These are phyloP conservation scores for Lepidurus arcticus DNA, from an alignment of 1,140 invertebrate species.

Conservation along the genomic window DNA sequence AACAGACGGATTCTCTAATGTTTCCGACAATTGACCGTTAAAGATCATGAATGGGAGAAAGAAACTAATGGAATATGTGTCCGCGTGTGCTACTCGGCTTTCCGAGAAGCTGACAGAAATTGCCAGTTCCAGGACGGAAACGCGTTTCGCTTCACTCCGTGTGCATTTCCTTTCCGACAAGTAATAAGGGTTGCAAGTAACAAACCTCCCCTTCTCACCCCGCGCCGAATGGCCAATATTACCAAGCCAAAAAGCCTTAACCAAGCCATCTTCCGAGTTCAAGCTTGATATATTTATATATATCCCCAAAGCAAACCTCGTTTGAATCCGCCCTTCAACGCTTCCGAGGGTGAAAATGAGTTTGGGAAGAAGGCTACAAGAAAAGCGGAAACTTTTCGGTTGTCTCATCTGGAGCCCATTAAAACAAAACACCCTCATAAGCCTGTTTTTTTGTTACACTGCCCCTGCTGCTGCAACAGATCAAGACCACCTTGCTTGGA, in stretches of 20 bases:
- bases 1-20: not conserved
- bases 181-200: not conserved
- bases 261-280: not conserved
- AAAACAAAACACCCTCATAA: not conserved
- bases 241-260: not conserved
- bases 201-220: constrained; percentile 3
- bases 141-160: constrained; percentile 12
- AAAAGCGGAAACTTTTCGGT: not conserved
- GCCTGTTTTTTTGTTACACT: not conserved
- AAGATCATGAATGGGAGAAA: not conserved
- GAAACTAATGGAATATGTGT: not conserved
- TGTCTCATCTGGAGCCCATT: constrained; percentile 14
- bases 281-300: constrained; percentile 7
- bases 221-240: constrained; percentile 6
- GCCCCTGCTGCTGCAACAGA: not conserved
- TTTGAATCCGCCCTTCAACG: not conserved
- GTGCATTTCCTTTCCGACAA: constrained; percentile 18
- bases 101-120: constrained; percentile 14
- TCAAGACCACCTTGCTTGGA: not conserved
- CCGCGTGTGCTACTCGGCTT: not conserved
- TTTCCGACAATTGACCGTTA: not conserved
- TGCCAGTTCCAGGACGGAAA: not conserved
- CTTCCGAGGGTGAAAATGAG: not conserved
- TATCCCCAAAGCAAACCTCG: not conserved
- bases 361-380: constrained; percentile 13